Evolutionary conservation across 2,888 invertebrate genomes (phyloP).

Genomic region (Lissocephala sabroskyi): DNA sequence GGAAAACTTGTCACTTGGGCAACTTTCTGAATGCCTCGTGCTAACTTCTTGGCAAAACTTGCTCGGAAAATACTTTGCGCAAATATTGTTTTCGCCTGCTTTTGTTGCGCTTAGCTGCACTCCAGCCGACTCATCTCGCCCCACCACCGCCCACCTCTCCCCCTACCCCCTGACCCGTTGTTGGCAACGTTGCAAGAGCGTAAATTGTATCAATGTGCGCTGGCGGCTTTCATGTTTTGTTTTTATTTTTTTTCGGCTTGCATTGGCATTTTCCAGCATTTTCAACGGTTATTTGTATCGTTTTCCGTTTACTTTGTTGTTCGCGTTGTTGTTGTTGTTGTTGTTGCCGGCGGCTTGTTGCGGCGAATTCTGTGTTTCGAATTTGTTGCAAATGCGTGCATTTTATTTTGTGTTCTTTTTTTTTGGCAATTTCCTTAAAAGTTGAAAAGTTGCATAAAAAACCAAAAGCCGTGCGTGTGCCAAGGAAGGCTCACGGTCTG

Average conservation of each 20-base stretch:
- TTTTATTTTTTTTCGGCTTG: constrained; percentile 39
- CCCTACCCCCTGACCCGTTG: neutral
- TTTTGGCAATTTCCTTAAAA: constrained; percentile 52
- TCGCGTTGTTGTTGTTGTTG: constrained; percentile 22
- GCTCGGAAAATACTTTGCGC: constrained; percentile 57
- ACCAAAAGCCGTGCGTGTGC: constrained; percentile 21
- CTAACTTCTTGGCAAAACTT: constrained; percentile 59
- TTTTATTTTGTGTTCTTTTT: constrained; percentile 10
- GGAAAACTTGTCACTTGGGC: constrained; percentile 43
- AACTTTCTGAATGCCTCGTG: constrained; percentile 57
- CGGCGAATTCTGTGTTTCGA: constrained; percentile 41
- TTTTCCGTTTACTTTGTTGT: constrained; percentile 58
- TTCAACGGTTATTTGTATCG: constrained; percentile 58
- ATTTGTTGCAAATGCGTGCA: constrained; percentile 34
- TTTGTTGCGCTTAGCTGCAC: constrained; percentile 58
- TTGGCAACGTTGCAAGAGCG: constrained; percentile 39
- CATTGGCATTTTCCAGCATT: constrained; percentile 58
- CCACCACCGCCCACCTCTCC: neutral
- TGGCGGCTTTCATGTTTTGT: constrained; percentile 37
- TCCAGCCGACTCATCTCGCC: no score
- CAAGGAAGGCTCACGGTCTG: neutral
- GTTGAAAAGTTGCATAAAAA: constrained; percentile 45
- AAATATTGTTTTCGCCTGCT: constrained; percentile 59
- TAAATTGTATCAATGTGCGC: constrained; percentile 53
- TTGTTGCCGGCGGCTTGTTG: no score